Percentiles rank a stretch among this genome's conserved stretches.
Evolutionary conservation across 1,140 invertebrate species (phyloP).

Genomic region (Archegozetes longisetosus): DNA sequence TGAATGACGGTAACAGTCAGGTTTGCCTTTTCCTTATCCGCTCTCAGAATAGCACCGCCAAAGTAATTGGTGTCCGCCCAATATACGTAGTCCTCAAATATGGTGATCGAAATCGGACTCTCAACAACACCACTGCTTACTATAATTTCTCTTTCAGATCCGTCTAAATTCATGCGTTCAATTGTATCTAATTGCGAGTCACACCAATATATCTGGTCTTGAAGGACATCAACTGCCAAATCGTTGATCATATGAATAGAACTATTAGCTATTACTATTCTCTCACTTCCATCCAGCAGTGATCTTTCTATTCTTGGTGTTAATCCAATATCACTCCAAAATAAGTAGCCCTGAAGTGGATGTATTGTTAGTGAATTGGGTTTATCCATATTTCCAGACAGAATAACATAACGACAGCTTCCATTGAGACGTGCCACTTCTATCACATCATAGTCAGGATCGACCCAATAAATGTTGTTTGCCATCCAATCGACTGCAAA

Average conservation of each 20-base stretch:
- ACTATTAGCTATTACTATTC: slow-evolving; percentile 28
- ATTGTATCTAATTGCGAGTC: slow-evolving; percentile 32
- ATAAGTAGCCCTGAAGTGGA: slow-evolving; percentile 37
- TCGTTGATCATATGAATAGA: slow-evolving; percentile 29
- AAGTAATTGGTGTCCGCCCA: slow-evolving; percentile 40
- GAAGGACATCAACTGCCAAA: slow-evolving; percentile 30
- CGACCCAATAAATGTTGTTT: slow-evolving; percentile 45
- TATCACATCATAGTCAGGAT: slow-evolving; percentile 39
- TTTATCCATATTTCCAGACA: slow-evolving; percentile 30
- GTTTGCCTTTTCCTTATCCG: slow-evolving; percentile 29
- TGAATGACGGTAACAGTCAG: slow-evolving; percentile 35
- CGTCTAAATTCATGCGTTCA: slow-evolving; percentile 38
- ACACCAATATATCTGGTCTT: slow-evolving; percentile 30
- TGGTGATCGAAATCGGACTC: slow-evolving; percentile 29
- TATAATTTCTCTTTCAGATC: slow-evolving; percentile 52
- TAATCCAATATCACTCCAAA: slow-evolving; percentile 36
- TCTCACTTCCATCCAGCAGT: slow-evolving; percentile 33
- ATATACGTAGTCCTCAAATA: slow-evolving; percentile 35
- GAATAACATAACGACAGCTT: slow-evolving; percentile 32
- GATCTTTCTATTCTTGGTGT: slow-evolving; percentile 31
- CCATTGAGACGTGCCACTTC: slow-evolving; percentile 39
- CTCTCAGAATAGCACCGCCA: slow-evolving; percentile 46
- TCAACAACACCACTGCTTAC: slow-evolving; percentile 40
- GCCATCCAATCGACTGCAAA: slow-evolving; percentile 36
- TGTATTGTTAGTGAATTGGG: slow-evolving; percentile 43